Conservation (phyloP, 2,797 vertebrate genomes). For the Aeoliscus strigatus region DNA sequence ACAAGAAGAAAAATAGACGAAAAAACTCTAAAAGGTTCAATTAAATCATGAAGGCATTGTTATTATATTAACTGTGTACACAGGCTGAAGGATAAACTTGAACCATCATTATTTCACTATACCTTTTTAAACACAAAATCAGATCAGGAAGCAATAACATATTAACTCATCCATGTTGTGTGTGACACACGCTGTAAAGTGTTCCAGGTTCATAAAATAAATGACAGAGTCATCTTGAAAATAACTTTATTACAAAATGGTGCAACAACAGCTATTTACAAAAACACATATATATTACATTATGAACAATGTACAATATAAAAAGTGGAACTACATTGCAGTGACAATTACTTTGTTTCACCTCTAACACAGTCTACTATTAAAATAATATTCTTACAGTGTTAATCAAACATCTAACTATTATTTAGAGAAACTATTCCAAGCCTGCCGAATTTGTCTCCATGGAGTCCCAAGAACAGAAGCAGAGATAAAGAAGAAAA, state of each 20-base stretch:
- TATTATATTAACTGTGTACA: too few species aligned
- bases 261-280: conserved; percentile 23
- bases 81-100: too few species aligned
- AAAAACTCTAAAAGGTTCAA: too few species aligned
- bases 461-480: conserved; percentile 78
- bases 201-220: background rate
- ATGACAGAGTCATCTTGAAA: conserved; percentile 22
- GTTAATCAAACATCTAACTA: background rate
- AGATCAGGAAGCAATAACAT: too few species aligned
- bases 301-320: background rate
- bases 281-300: conserved; percentile 13
- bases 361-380: background rate
- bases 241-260: conserved; percentile 39
- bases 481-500: conserved; percentile 74
- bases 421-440: conserved; percentile 45
- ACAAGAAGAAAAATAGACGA: too few species aligned
- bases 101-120: too few species aligned
- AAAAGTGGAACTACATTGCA: conserved; percentile 1
- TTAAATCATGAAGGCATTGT: too few species aligned
- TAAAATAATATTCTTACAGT: background rate
- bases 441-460: conserved; percentile 71
- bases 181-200: too few species aligned
- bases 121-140: too few species aligned
- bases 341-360: background rate
- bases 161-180: too few species aligned